A percentile compares a stretch with the other conserved stretches of the same genome.
Conservation (phyloP, 2,113 vertebrate genomes). For the Glaucomys volans region DNA sequence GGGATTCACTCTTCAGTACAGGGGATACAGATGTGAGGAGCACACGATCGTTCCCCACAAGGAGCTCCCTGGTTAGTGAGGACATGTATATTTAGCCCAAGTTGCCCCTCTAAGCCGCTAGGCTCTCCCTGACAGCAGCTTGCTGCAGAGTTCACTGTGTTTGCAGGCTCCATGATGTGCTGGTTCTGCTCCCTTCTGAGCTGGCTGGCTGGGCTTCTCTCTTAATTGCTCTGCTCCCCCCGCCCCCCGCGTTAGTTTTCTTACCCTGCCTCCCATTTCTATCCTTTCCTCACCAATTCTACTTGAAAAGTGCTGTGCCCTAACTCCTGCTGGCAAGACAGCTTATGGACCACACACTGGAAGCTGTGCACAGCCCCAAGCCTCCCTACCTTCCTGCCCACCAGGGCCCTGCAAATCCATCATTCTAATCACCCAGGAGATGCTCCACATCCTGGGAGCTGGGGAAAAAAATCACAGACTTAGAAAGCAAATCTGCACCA, state of each 20-base stretch:
- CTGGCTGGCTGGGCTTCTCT: background rate
- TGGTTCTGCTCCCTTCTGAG: background rate
- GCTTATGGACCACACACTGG: accelerated
- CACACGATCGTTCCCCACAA: accelerated
- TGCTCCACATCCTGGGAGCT: background rate
- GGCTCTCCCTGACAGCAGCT: background rate
- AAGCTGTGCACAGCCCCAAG: background rate
- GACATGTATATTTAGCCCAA: background rate
- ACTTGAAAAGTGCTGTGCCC: background rate
- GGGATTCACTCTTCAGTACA: background rate
- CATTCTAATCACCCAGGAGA: background rate
- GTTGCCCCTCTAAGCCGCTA: background rate
- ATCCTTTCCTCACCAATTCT: background rate
- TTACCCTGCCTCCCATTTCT: background rate
- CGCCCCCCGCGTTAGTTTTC: background rate
- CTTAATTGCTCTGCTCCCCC: background rate
- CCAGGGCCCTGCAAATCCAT: background rate
- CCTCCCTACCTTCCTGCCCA: background rate
- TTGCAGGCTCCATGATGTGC: background rate
- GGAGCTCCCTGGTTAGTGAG: background rate
- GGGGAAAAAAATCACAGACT: background rate
- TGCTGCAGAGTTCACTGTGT: background rate
- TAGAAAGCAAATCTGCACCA: background rate
- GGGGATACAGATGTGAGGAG: background rate
- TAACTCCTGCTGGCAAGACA: background rate